Evolutionary conservation across 1,140 invertebrate genomes (phyloP).

Genomic region (Pteromalus puparum): DNA sequence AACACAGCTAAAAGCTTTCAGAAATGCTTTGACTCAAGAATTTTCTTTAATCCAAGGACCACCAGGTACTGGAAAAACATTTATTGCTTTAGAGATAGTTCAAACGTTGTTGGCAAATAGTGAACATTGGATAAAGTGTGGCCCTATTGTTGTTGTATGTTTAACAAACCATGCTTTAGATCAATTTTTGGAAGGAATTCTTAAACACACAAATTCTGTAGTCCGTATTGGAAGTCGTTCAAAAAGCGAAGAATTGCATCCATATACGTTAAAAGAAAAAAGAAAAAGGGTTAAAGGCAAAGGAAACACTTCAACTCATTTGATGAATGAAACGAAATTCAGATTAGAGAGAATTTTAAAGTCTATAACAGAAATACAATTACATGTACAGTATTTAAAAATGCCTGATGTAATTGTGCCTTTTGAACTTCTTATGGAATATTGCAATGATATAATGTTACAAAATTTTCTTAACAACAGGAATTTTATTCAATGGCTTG

Average conservation of each 20-base stretch:
- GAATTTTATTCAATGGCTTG: background rate
- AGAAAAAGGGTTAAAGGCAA: background rate
- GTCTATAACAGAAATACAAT: background rate
- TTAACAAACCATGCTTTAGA: slow-evolving; percentile 93
- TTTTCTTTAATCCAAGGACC: slow-evolving; percentile 79
- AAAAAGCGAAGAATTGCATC: slow-evolving; percentile 76
- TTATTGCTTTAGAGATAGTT: slow-evolving; percentile 82
- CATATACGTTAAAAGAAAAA: slow-evolving; percentile 65
- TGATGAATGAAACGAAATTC: background rate
- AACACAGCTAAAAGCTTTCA: slow-evolving; percentile 78
- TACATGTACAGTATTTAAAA: slow-evolving; percentile 9
- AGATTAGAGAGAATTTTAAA: background rate
- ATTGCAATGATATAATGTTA: background rate
- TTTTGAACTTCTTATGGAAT: background rate
- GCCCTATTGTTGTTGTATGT: slow-evolving; percentile 86
- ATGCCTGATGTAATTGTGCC: background rate
- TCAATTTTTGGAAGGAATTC: slow-evolving; percentile 88
- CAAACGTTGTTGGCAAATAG: slow-evolving; percentile 78
- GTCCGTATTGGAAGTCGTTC: slow-evolving; percentile 85
- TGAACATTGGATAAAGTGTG: slow-evolving; percentile 54
- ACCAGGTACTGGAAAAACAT: slow-evolving; percentile 83
- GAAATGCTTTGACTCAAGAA: slow-evolving; percentile 78
- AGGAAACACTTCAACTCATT: background rate
- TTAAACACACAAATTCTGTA: slow-evolving; percentile 76
- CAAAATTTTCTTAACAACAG: background rate